A percentile compares a stretch with the other conserved stretches of the same genome.
These are phyloP conservation scores for Halcyon chelicuti DNA, from an alignment of 2,797 vertebrate species.

Conservation along the genomic window DNA sequence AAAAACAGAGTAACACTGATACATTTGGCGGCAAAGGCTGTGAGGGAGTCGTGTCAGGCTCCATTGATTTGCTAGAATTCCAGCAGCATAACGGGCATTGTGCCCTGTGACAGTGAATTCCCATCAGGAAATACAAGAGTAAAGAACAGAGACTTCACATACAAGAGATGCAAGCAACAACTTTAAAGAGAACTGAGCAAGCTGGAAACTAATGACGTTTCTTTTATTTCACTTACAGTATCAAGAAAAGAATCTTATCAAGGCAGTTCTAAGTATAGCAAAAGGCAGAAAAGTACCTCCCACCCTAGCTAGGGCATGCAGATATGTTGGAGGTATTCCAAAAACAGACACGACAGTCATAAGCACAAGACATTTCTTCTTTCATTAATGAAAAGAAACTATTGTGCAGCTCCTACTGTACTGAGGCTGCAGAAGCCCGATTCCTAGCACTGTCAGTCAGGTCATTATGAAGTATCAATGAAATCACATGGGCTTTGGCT, in stretches of 20 bases:
- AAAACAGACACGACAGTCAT: background rate
- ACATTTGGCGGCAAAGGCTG: background rate
- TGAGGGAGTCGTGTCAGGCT: background rate
- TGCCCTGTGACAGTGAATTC: background rate
- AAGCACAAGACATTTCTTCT: slow-evolving; percentile 72
- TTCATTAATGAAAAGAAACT: slow-evolving; percentile 64
- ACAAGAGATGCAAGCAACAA: background rate
- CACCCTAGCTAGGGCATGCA: slow-evolving; percentile 5
- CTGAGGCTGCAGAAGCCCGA: slow-evolving; percentile 8
- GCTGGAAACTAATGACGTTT: background rate
- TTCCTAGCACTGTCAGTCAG: slow-evolving; percentile 62
- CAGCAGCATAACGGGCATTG: background rate
- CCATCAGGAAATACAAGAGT: background rate
- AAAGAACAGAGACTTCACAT: background rate
- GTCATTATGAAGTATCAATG: slow-evolving; percentile 38
- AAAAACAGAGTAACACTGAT: background rate
- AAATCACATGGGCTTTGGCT: slow-evolving; percentile 16
- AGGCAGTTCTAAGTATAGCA: slow-evolving; percentile 35
- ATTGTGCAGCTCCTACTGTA: slow-evolving; percentile 67
- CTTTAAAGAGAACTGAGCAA: background rate
- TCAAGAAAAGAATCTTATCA: slow-evolving; percentile 2
- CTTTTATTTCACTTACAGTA: slow-evolving; percentile 16
- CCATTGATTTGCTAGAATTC: background rate
- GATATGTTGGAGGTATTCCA: slow-evolving; percentile 52
- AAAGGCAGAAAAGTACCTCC: slow-evolving; percentile 6